Evolutionary conservation across 2,797 vertebrate genomes (phyloP), one percentile per base, ranked within the genome.

Genomic region (Microctenopoma steveboyesi): DNA sequence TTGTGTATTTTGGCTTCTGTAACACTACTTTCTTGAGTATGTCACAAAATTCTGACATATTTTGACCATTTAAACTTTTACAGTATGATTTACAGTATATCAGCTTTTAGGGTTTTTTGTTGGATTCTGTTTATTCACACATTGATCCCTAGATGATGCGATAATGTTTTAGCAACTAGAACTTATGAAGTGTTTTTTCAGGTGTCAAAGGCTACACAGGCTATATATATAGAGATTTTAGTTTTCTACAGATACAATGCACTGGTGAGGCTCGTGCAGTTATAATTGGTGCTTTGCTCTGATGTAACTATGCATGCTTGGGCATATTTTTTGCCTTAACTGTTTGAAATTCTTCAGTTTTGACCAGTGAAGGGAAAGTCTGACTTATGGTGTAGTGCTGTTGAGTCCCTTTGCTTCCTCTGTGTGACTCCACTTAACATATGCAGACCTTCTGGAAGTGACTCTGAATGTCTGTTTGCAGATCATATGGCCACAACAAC

Each of bases 381-480:
- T 37, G 37, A 11, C 37, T 37, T 37, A 2, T 37, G 8, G 4
- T 63, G 46, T 22, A 1, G 13, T 43, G 18, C 45, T 16, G 47
- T 8, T 11, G 7, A 4, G 1, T 59, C 22, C 4, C 40, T 51
- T 53, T 12, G 8, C 37, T 28, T 11, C 10, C 4, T 60, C 14
- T 37, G 30, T 9, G 43, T 39, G 18, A 12, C 2, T n/a, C 15
- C 8, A 27, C 28, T 64, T 64, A 33, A 43, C 50, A 42, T n/a
- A 28, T 61, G 0, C 14, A 2, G 7, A 22, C 11, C 33, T 7
- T 67, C 37, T 65, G 37, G 73, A 75, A 59, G 74, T 63, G 74
- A 79, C 40, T 14, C 11, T 14, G 37, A 11, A 37, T 11, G 37
- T 37, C 37, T 37, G 8, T 3, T 37, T 37, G 37, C 37, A 37